Evolutionary conservation across 2,888 invertebrate species (phyloP), one percentile per base, ranked within the genome.

Genomic region (Andrena praecox): DNA sequence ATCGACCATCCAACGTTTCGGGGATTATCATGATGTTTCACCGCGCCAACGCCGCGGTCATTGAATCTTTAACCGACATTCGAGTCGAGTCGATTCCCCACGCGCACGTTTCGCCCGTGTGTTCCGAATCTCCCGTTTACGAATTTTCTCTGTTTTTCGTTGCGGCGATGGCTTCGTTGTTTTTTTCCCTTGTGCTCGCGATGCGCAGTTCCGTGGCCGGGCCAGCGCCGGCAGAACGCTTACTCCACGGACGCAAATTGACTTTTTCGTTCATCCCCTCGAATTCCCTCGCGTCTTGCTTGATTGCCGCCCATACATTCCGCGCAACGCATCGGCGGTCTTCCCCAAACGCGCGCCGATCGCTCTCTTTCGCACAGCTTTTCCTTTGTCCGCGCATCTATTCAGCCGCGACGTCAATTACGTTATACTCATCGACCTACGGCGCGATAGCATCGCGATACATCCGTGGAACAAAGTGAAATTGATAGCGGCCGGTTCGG

Each of bases 201-300:
- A 56, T 64, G 70, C 82, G 70, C 77, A 76, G 42, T 62, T 71
- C 70, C 75, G 69, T 48, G 48, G 24, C 48, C 59, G 1, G 33
- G 59, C 31, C 60, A 62, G 29, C 70, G 77, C 72, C 69, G 70
- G 82, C 81, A 73, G 77, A 77, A 76, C 82, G 82, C 82, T 89
- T 88, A 86, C 85, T 87, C 84, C 72, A 73, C 77, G 48, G 59
- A 52, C 52, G 52, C 84, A 85, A 85, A 88, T 87, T 85, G 84
- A 88, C 84, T 86, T 86, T 89, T 86, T 66, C 52, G 20, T 35
- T 78, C 63, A 12, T 35, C 63, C 50, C 54, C 20, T 59, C 70
- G 71, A 68, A 42, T 48, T 62, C 27, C 24, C 29, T 66, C 52
- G 71, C 62, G 80, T 70, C 78, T 81, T 80, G 80, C 80, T 78